These are phyloP conservation scores for Sipha maydis DNA, from an alignment of 2,888 invertebrate species.

Conservation along the genomic window DNA sequence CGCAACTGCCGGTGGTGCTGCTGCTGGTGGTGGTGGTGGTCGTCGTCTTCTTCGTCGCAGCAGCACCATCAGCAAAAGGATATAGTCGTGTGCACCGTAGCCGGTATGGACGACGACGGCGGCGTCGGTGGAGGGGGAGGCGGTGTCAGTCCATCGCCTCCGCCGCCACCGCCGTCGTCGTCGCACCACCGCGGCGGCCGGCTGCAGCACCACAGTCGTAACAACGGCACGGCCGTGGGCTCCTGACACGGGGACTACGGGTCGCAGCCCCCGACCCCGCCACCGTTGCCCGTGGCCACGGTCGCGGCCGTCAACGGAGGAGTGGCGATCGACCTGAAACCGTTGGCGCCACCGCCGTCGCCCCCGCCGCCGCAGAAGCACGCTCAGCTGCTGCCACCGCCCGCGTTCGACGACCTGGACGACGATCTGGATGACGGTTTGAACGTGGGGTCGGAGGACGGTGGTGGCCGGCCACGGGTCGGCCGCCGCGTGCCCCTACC, in stretches of 20 bases:
- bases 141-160: no score
- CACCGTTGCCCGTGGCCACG: background rate
- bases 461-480: slow-evolving; percentile 62
- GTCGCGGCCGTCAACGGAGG: background rate
- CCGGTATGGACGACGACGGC: background rate
- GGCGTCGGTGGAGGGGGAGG: no score
- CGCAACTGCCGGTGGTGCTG: slow-evolving; percentile 67
- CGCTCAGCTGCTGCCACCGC: slow-evolving; percentile 17
- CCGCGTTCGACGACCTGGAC: slow-evolving; percentile 37
- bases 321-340: slow-evolving; percentile 8
- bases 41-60: slow-evolving; percentile 48
- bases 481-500: slow-evolving; percentile 63
- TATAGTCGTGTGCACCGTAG: slow-evolving; percentile 27
- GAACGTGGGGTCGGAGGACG: slow-evolving; percentile 60
- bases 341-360: background rate
- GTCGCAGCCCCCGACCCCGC: no score
- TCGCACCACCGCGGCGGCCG: no score
- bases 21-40: slow-evolving; percentile 67
- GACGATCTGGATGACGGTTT: slow-evolving; percentile 26
- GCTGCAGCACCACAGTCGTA: no score
- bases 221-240: no score
- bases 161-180: no score
- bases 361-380: background rate
- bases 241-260: no score
- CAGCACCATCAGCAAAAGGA: slow-evolving; percentile 64